Percentiles rank a stretch among this genome's conserved stretches.
Evolutionary conservation across 2,113 vertebrate species (phyloP).

Genomic region (Podilymbus podiceps): DNA sequence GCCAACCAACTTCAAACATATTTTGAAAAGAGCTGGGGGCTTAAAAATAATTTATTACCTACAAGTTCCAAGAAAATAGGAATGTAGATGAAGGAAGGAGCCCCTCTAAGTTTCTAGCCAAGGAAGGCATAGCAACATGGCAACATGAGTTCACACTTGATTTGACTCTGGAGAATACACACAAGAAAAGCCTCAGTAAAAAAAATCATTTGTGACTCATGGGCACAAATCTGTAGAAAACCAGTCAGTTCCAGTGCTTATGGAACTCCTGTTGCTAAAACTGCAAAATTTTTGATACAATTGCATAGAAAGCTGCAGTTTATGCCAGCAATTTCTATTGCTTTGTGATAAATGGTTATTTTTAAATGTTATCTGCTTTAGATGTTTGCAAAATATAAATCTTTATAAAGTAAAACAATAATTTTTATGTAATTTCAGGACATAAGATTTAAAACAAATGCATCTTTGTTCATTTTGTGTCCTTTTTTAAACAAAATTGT

Average conservation of each 20-base stretch:
- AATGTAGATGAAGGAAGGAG: not conserved
- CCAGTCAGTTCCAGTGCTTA: not conserved
- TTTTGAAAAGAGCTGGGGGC: not conserved
- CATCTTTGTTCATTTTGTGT: not conserved
- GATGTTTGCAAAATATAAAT: not conserved
- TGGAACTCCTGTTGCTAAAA: not conserved
- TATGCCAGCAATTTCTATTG: not conserved
- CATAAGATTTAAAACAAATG: not conserved
- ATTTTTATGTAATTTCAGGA: not conserved
- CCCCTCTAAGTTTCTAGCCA: not conserved
- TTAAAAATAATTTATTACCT: not conserved
- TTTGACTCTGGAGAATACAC: not conserved
- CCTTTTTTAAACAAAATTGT: not conserved
- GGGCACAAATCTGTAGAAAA: not conserved
- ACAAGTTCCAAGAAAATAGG: not conserved
- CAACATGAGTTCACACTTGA: not conserved
- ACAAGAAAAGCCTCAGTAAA: not conserved
- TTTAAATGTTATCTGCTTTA: not conserved
- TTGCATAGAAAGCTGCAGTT: not conserved
- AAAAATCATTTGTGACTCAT: not conserved
- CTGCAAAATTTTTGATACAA: not conserved
- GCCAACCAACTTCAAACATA: not conserved
- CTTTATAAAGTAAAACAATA: not conserved
- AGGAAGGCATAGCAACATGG: not conserved
- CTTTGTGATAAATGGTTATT: not conserved